Conservation (phyloP, 2,888 invertebrate genomes). For the Ichneumoninae sp. region DNA sequence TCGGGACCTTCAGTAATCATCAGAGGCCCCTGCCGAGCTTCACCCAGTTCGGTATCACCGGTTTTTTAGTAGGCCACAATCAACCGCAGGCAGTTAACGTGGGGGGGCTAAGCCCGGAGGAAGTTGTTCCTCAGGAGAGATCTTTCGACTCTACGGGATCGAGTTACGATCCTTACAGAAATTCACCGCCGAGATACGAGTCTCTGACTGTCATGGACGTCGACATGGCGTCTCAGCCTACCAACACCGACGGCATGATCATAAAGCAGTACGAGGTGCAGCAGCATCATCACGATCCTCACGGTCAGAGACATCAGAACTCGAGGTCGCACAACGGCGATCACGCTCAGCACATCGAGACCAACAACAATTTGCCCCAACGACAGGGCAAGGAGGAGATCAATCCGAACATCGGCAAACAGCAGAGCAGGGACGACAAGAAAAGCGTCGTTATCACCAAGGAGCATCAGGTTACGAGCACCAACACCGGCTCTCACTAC, state of each 20-base stretch:
- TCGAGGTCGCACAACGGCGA: slow-evolving; percentile 41
- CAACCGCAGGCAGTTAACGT: slow-evolving; percentile 89
- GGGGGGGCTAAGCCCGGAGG: slow-evolving; percentile 90
- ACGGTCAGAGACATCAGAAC: slow-evolving; percentile 38
- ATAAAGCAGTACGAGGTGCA: slow-evolving; percentile 72
- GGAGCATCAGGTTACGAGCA: slow-evolving; percentile 77
- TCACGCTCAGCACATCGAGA: slow-evolving; percentile 70
- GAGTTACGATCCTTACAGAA: slow-evolving; percentile 73
- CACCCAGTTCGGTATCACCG: slow-evolving; percentile 87
- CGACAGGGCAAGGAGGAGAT: slow-evolving; percentile 75
- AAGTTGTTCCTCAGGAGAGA: slow-evolving; percentile 85
- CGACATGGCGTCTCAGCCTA: slow-evolving; percentile 64
- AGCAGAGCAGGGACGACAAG: slow-evolving; percentile 52
- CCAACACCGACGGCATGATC: slow-evolving; percentile 72
- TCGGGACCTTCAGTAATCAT: slow-evolving; percentile 80
- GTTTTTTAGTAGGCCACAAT: slow-evolving; percentile 86
- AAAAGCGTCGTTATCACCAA: slow-evolving; percentile 71
- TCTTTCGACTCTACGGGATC: slow-evolving; percentile 81
- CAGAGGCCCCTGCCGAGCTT: slow-evolving; percentile 88
- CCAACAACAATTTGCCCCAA: slow-evolving; percentile 78
- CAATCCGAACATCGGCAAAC: slow-evolving; percentile 74
- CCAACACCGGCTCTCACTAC: slow-evolving; percentile 75
- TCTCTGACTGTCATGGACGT: slow-evolving; percentile 71
- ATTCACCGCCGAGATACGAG: slow-evolving; percentile 77
- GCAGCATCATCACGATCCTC: slow-evolving; percentile 54